Conservation (phyloP, 1,140 invertebrate species). For the Ceratina japonica region DNA sequence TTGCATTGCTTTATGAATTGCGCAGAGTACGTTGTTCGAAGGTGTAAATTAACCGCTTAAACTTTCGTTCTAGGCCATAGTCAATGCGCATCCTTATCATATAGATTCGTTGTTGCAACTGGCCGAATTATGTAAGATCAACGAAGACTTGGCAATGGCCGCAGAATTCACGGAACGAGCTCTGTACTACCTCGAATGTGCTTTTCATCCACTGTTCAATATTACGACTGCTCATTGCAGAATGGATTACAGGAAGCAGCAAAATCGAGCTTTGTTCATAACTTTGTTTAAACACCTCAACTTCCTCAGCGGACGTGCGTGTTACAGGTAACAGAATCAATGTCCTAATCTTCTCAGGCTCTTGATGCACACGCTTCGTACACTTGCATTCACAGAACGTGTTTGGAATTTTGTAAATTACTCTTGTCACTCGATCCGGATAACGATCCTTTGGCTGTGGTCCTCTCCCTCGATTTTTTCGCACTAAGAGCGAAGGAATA, state of each 20-base stretch:
- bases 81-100: slow-evolving; percentile 89
- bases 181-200: slow-evolving; percentile 87
- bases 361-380: too few species aligned
- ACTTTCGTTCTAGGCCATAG: slow-evolving; percentile 81
- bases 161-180: slow-evolving; percentile 89
- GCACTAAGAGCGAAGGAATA: slow-evolving; percentile 90
- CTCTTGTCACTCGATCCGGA: slow-evolving; percentile 90
- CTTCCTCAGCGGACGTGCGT: slow-evolving; percentile 89
- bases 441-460: slow-evolving; percentile 89
- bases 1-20: slow-evolving; percentile 38
- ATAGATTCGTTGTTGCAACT: slow-evolving; percentile 92
- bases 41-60: neutral
- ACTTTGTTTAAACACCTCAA: slow-evolving; percentile 91
- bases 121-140: slow-evolving; percentile 89
- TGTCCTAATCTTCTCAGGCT: too few species aligned
- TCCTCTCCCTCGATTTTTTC: slow-evolving; percentile 93
- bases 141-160: slow-evolving; percentile 89
- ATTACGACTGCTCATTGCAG: slow-evolving; percentile 87
- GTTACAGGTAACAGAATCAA: slow-evolving; percentile 79
- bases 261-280: slow-evolving; percentile 92
- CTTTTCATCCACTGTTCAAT: slow-evolving; percentile 91
- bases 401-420: slow-evolving; percentile 89
- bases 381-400: slow-evolving; percentile 81
- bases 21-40: neutral
- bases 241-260: slow-evolving; percentile 89